phyloP scores from a whole-genome alignment of 2,113 vertebrate species.

The Oryzias celebensis region DNA sequence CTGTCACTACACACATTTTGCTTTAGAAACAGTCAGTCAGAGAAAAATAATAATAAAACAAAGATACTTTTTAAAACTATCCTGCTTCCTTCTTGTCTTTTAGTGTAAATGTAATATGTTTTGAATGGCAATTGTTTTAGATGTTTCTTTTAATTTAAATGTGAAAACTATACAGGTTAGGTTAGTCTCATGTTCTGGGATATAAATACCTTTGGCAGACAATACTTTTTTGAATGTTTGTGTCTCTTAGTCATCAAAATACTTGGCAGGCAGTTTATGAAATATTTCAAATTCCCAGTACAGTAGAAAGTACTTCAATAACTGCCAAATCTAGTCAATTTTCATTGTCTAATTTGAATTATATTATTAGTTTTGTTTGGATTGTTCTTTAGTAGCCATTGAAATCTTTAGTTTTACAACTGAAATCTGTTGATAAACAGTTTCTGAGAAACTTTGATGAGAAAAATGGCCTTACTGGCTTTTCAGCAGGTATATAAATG shows the following conservation, averaged over 20 bases:
- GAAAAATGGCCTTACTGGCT: neutral
- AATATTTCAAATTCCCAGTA: too few species aligned
- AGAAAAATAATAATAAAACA: too few species aligned
- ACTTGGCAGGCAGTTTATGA: neutral
- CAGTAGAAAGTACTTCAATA: too few species aligned
- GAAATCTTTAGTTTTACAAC: neutral
- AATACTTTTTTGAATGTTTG: conserved; percentile 18
- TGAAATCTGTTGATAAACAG: neutral
- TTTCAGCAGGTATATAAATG: conserved; percentile 25
- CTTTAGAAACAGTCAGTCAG: too few species aligned
- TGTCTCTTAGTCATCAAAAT: conserved; percentile 18
- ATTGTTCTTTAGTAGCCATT: too few species aligned
- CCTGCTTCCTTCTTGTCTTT: too few species aligned
- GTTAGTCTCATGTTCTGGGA: neutral
- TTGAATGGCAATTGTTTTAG: neutral
- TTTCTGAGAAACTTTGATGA: conserved; percentile 8
- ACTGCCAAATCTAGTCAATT: too few species aligned
- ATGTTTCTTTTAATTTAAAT: conserved; percentile 1
- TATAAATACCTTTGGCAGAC: conserved; percentile 13
- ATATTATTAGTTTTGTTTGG: too few species aligned
- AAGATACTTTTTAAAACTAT: too few species aligned
- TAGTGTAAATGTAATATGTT: neutral
- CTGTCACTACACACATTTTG: too few species aligned
- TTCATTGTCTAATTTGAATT: too few species aligned
- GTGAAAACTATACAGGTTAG: neutral